A percentile compares a stretch with the other conserved stretches of the same genome.
These are phyloP conservation scores for Oryctolagus cuniculus DNA, from an alignment of 2,113 vertebrate species.

Conservation along the genomic window DNA sequence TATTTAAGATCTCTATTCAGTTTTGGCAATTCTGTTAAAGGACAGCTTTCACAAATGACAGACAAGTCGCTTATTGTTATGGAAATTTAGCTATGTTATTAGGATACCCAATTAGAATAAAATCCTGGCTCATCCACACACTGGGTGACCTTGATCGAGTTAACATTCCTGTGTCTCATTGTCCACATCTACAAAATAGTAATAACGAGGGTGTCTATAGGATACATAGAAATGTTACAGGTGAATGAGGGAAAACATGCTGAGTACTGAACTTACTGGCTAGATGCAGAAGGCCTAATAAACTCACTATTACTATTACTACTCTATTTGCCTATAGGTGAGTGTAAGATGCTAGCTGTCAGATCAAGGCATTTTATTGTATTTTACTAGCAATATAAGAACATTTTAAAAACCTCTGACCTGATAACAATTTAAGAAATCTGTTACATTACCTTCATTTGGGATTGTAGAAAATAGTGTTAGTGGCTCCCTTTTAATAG, in stretches of 20 bases:
- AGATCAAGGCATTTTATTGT: conserved; percentile 14
- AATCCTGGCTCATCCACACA: neutral
- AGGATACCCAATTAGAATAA: conserved; percentile 61
- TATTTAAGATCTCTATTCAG: neutral
- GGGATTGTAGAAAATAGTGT: neutral
- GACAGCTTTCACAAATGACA: conserved; percentile 13
- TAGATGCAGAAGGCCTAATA: neutral
- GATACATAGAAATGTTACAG: neutral
- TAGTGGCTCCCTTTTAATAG: neutral
- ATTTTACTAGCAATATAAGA: conserved; percentile 11
- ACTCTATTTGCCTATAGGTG: neutral
- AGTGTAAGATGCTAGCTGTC: neutral
- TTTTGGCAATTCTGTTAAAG: neutral
- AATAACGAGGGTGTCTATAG: neutral
- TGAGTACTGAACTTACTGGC: neutral
- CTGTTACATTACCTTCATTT: conserved; percentile 12
- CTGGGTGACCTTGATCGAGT: neutral
- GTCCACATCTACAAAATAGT: conserved; percentile 7
- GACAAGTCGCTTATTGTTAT: conserved; percentile 24
- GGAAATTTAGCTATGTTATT: conserved; percentile 41
- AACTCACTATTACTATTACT: neutral
- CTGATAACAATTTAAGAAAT: neutral
- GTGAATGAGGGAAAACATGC: conserved; percentile 15
- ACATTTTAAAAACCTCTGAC: conserved; percentile 34
- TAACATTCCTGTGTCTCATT: neutral